These are phyloP conservation scores for Danio albolineatus DNA, from an alignment of 2,797 vertebrate genomes.

Conservation along the genomic window DNA sequence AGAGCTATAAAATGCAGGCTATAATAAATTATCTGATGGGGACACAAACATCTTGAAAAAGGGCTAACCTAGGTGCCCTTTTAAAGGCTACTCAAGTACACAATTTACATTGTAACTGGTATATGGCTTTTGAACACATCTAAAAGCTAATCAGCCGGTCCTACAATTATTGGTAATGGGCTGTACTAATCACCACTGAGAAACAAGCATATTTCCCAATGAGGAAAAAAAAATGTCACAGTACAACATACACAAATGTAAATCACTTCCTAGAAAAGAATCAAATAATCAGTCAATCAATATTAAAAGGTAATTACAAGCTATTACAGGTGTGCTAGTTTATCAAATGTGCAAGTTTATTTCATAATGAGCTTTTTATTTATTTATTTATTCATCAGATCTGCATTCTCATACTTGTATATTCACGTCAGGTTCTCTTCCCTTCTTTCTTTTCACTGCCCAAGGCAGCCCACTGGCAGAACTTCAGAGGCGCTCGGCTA, in stretches of 20 bases:
- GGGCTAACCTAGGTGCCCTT: no score
- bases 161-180: neutral
- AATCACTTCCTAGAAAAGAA: neutral
- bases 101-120: neutral
- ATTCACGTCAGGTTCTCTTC: constrained; percentile 63
- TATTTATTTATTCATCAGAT: constrained; percentile 11
- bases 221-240: neutral
- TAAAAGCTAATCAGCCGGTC: neutral
- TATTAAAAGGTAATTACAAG: neutral
- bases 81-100: no score
- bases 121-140: neutral
- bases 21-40: no score
- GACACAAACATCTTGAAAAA: no score
- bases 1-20: no score
- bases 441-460: constrained; percentile 65
- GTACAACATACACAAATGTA: neutral
- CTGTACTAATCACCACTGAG: neutral
- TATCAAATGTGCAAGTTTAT: neutral
- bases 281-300: neutral
- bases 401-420: constrained; percentile 29
- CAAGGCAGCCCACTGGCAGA: constrained; percentile 68
- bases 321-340: neutral
- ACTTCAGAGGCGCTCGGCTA: constrained; percentile 68
- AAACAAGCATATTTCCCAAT: neutral
- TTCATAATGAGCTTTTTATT: neutral